Conservation (phyloP, 2,797 vertebrate species). For the Aulostomus chinensis region DNA sequence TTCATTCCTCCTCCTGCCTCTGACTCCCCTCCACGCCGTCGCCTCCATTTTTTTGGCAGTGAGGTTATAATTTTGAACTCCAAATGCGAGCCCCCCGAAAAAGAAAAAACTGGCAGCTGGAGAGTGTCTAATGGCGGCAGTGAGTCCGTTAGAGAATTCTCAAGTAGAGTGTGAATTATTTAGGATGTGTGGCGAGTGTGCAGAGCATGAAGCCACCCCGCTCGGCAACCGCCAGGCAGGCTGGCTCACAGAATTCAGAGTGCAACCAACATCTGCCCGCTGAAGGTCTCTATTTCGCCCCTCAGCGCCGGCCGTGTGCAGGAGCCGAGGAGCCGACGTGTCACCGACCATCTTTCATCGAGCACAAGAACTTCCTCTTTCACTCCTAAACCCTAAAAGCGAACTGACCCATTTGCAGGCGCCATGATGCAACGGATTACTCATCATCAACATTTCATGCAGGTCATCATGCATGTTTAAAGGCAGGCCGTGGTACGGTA, state of each 20-base stretch:
- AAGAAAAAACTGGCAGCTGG: slow-evolving; percentile 56
- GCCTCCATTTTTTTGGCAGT: slow-evolving; percentile 8
- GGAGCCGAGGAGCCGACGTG: too few relatives aligned
- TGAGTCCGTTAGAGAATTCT: slow-evolving; percentile 75
- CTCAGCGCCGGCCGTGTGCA: too few relatives aligned
- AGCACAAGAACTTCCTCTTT: too few relatives aligned
- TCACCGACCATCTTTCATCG: too few relatives aligned
- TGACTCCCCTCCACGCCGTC: background rate
- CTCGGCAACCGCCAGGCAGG: slow-evolving; percentile 48
- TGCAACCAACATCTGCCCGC: slow-evolving; percentile 40
- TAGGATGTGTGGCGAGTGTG: slow-evolving; percentile 72
- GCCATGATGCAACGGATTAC: slow-evolving; percentile 58
- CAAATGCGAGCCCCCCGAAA: slow-evolving; percentile 46
- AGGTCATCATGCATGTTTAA: slow-evolving; percentile 67
- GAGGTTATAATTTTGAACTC: slow-evolving; percentile 34
- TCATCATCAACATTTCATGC: slow-evolving; percentile 67
- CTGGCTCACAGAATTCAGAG: slow-evolving; percentile 48
- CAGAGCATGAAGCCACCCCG: slow-evolving; percentile 66
- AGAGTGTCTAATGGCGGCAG: slow-evolving; percentile 74
- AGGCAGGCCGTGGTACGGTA: slow-evolving; percentile 10
- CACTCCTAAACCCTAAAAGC: too few relatives aligned
- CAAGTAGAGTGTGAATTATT: slow-evolving; percentile 80
- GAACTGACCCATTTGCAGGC: slow-evolving; percentile 64
- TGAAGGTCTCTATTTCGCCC: too few relatives aligned
- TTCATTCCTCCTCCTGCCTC: slow-evolving; percentile 34